These are phyloP conservation scores for Meandrusa payeni DNA, from an alignment of 2,888 invertebrate genomes.

Conservation along the genomic window DNA sequence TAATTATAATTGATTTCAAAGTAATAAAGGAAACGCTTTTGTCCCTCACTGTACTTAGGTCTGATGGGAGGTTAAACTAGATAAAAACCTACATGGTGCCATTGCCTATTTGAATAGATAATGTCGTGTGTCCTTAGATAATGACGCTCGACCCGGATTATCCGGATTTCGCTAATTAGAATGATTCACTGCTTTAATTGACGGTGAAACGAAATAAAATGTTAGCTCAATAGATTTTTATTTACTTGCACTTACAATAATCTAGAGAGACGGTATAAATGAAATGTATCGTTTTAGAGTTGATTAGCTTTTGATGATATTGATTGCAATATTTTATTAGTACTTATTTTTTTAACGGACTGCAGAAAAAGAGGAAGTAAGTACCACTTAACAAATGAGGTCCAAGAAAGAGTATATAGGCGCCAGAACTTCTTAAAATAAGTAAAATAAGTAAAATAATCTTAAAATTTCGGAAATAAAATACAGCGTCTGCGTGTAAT, in stretches of 20 bases:
- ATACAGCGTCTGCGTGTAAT: no score
- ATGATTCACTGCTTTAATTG: slow-evolving; percentile 38
- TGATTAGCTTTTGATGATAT: no score
- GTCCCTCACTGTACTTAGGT: slow-evolving; percentile 14
- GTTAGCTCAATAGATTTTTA: neutral
- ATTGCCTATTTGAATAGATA: slow-evolving; percentile 44
- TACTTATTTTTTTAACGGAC: no score
- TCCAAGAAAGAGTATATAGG: no score
- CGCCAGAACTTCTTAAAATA: no score
- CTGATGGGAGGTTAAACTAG: slow-evolving; percentile 17
- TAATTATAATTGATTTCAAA: no score
- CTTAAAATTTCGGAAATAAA: no score
- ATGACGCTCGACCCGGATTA: slow-evolving; percentile 41
- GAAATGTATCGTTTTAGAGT: neutral
- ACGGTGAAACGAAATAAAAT: slow-evolving; percentile 11
- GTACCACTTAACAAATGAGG: no score
- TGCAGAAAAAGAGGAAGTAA: no score
- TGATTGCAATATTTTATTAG: no score
- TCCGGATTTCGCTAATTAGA: slow-evolving; percentile 45
- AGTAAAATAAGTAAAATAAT: no score
- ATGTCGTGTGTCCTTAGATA: slow-evolving; percentile 40
- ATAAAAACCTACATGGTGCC: slow-evolving; percentile 42
- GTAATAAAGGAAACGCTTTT: slow-evolving; percentile 9
- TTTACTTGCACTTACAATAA: neutral
- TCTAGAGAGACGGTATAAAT: no score